Conservation (phyloP, 2,113 vertebrate species). For the Pteruthius melanotis region DNA sequence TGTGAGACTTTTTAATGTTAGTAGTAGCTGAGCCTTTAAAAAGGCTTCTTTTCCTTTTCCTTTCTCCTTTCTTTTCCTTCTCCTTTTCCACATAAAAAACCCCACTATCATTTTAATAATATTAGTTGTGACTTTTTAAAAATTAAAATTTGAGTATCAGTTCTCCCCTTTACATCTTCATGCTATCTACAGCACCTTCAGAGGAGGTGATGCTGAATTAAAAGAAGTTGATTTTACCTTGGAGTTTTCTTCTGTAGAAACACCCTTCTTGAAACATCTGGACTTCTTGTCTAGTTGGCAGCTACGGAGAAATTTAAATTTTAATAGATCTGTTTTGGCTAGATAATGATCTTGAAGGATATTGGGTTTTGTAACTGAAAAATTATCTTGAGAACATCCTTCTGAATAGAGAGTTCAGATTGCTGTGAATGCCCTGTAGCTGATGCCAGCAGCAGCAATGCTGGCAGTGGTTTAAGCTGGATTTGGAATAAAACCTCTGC, state of each 20-base stretch:
- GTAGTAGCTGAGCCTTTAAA: neutral
- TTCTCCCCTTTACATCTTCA: neutral
- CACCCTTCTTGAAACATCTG: neutral
- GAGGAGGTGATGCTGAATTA: neutral
- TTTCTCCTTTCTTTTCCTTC: neutral
- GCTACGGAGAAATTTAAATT: neutral
- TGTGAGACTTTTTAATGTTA: neutral
- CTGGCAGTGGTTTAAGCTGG: neutral
- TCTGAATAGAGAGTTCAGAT: neutral
- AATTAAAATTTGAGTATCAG: neutral
- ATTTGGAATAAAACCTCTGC: neutral
- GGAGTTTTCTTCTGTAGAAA: neutral
- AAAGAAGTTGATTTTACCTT: neutral
- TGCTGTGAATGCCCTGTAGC: neutral
- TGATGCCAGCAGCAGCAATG: neutral
- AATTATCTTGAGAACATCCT: neutral
- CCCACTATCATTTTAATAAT: rapidly evolving
- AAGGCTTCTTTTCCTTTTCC: neutral
- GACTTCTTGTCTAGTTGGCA: neutral
- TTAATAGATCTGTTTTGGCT: neutral
- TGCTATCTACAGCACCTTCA: neutral
- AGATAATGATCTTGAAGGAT: neutral
- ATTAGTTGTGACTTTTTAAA: neutral
- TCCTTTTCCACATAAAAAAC: neutral
- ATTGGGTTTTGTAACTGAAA: neutral